These are phyloP conservation scores for Callipepla californica DNA, from an alignment of 2,113 vertebrate genomes.

Conservation along the genomic window DNA sequence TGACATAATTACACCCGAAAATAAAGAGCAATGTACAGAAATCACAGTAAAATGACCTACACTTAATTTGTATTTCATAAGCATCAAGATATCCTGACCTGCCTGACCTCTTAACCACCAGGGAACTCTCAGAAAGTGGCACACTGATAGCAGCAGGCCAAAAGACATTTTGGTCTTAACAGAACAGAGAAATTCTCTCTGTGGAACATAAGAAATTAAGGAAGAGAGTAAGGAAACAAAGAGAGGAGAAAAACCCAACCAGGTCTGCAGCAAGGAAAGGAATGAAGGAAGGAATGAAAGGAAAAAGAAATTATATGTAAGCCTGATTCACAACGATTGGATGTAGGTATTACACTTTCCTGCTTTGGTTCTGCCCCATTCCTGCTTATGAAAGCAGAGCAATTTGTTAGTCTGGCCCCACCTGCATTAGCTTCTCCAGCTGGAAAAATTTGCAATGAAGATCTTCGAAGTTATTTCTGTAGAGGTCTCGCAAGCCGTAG, in stretches of 20 bases:
- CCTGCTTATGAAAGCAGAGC: not conserved
- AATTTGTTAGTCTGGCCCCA: conserved; percentile 60
- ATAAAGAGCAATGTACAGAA: not conserved
- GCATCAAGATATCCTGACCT: not conserved
- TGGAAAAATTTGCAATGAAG: conserved; percentile 99
- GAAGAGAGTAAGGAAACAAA: not conserved
- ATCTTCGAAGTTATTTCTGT: conserved; percentile 99
- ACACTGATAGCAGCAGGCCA: not conserved
- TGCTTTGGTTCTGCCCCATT: not conserved
- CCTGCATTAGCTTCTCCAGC: conserved; percentile 95
- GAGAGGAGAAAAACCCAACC: not conserved
- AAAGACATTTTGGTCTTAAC: not conserved
- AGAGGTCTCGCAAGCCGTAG: conserved; percentile 92
- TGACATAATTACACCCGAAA: not conserved
- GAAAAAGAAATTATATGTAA: not conserved
- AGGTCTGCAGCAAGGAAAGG: not conserved
- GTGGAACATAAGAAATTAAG: not conserved
- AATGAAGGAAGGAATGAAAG: not conserved
- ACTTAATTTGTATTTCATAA: not conserved
- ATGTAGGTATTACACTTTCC: not conserved
- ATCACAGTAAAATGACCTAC: not conserved
- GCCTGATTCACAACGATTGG: not conserved
- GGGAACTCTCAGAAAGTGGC: not conserved
- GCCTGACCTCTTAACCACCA: not conserved
- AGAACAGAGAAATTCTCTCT: not conserved